Conservation (phyloP, 2,888 invertebrate species). For the Diadegma fenestrale region DNA sequence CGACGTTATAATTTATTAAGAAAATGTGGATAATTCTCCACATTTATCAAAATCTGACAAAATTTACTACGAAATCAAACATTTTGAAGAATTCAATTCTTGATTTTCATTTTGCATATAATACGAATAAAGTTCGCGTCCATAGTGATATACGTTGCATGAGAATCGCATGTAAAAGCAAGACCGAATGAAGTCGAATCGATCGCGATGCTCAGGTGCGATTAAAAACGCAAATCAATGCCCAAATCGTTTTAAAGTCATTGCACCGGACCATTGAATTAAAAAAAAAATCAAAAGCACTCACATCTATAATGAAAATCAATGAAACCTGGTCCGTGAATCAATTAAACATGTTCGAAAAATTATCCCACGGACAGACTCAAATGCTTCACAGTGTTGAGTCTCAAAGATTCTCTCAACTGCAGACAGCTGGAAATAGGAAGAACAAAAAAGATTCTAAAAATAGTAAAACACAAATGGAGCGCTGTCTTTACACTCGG, state of each 20-base stretch:
- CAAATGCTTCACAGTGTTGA: background rate
- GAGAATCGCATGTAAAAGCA: background rate
- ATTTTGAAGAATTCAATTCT: background rate
- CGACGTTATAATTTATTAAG: too few relatives aligned
- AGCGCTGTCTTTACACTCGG: conserved; percentile 24
- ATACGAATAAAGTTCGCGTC: background rate
- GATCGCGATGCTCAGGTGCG: background rate
- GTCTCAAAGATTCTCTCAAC: background rate
- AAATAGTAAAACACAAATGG: conserved; percentile 40
- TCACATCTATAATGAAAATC: background rate
- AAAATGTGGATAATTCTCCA: background rate
- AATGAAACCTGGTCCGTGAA: background rate
- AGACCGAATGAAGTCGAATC: background rate
- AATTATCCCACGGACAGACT: background rate
- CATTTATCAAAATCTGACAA: background rate
- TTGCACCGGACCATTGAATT: background rate
- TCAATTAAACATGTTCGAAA: background rate
- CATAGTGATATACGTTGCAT: background rate
- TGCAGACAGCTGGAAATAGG: conserved; percentile 1
- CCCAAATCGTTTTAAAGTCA: background rate
- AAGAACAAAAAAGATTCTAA: background rate
- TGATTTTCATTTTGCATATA: too few relatives aligned
- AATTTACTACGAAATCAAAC: background rate
- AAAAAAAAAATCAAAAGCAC: background rate
- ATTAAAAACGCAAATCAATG: background rate